Evolutionary conservation across 2,113 vertebrate species (phyloP), one percentile per base, ranked within the genome.

Genomic region (Craseonycteris thonglongyai): DNA sequence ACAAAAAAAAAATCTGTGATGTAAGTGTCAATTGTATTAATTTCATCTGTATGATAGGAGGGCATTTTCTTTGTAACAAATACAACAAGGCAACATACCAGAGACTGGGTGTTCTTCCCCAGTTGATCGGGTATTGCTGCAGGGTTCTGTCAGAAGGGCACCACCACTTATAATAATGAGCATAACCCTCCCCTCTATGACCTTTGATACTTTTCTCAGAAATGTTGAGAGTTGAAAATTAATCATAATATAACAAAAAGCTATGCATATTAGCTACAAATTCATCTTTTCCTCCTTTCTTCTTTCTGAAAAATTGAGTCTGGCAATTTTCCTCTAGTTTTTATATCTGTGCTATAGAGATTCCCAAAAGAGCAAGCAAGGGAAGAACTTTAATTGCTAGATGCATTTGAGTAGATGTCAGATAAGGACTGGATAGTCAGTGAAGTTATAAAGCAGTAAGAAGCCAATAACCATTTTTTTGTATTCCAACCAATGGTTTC

Each of bases 141-240:
- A 79, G 76, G 38, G 2, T 87, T 86, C 49, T 90, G 26, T 28
- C 61, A 94, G 61, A 49, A 91, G 24, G 42, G 6, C 7, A 80
- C 91, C 24, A 40, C 45, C 18, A 74, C 24, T 56, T 82, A 74
- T 35, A 58, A 61, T 78, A 87, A 82, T 61, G 47, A 95, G 2
- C 38, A 78, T 84, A 80, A 11, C 30, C 54, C 22, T 91, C 35
- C 59, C 47, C 14, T 88, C 40, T 58, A 26, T 69, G 51, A 86
- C 45, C 59, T 88, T 91, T 92, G 54, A 76, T 92, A 61, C 72
- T 71, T 82, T 97, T 4, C 76, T 7, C 30, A 72, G 40, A 95
- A 89, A 92, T 94, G 11, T 88, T 81, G 51, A 79, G 33, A 69
- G 21, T 47, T 86, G 28, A 26, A 92, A 94, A 90, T 94, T n/a